Evolutionary conservation across 2,888 invertebrate species (phyloP).

Genomic region (Rhorus exstirpatorius): DNA sequence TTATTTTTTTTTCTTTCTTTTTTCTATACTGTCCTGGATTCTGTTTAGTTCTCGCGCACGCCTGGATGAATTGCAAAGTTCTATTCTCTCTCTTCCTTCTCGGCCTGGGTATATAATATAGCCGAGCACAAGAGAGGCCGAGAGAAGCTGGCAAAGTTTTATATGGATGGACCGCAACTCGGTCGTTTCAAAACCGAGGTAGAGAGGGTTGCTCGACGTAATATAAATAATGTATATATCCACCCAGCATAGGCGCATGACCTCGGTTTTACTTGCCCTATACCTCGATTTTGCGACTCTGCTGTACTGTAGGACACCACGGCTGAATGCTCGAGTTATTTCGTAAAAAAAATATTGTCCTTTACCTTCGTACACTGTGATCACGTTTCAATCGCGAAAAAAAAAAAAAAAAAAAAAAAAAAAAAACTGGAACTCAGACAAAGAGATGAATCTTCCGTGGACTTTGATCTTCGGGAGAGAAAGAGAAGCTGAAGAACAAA

Average conservation of each 20-base stretch:
- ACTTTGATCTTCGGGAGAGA: constrained; percentile 20
- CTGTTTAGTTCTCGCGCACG: constrained; percentile 13
- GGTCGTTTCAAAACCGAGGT: constrained; percentile 12
- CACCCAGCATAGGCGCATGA: constrained; percentile 23
- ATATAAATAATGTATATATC: constrained; percentile 49
- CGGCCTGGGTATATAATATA: constrained; percentile 4
- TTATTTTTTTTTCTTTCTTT: background rate
- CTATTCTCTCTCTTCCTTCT: background rate
- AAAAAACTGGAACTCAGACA: constrained; percentile 5
- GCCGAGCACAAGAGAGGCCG: background rate
- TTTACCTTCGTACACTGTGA: constrained; percentile 19
- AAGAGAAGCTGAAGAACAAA: background rate
- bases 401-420: too few species aligned
- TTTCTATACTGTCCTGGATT: background rate
- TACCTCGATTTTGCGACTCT: constrained; percentile 2
- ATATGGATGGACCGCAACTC: constrained; percentile 33
- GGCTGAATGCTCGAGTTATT: constrained; percentile 44
- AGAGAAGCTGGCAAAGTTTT: constrained; percentile 34
- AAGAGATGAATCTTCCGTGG: background rate
- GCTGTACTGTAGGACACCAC: constrained; percentile 7
- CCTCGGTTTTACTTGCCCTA: constrained; percentile 24
- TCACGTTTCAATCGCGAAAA: constrained; percentile 15
- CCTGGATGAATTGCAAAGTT: constrained; percentile 40
- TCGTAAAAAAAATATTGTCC: constrained; percentile 36
- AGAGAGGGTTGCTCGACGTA: constrained; percentile 38